phyloP scores from a whole-genome alignment of 2,113 vertebrate species.

The Gobius niger region DNA sequence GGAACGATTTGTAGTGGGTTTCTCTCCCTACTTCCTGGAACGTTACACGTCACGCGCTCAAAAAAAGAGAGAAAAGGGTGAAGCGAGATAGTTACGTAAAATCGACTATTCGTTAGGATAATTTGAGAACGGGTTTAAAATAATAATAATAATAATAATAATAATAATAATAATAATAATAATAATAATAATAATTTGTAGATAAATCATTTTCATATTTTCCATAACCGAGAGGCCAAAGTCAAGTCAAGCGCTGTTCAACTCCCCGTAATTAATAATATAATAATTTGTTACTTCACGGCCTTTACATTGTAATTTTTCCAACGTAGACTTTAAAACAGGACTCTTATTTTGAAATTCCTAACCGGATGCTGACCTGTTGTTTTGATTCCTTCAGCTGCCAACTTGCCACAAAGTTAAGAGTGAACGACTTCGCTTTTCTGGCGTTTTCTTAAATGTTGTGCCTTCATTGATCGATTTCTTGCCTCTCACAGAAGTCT shows the following conservation, averaged over 20 bases:
- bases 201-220: too few species aligned
- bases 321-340: not conserved
- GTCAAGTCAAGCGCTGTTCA: too few species aligned
- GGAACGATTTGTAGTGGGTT: not conserved
- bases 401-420: constrained; percentile 40
- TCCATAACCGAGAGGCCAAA: too few species aligned
- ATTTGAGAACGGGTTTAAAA: too few species aligned
- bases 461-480: not conserved
- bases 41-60: constrained; percentile 21
- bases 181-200: too few species aligned
- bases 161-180: too few species aligned
- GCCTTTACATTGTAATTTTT: too few species aligned
- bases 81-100: not conserved
- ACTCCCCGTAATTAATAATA: too few species aligned
- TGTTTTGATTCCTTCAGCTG: not conserved
- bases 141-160: too few species aligned
- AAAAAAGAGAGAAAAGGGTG: constrained; percentile 17
- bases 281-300: too few species aligned
- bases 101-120: too few species aligned
- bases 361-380: constrained; percentile 20
- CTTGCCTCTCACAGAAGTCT: not conserved
- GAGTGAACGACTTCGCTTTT: not conserved
- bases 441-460: not conserved
- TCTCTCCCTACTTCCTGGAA: constrained; percentile 47
- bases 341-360: constrained; percentile 36